These are phyloP conservation scores for Drosophila gunungcola DNA, from an alignment of 1,140 invertebrate species.

Conservation along the genomic window DNA sequence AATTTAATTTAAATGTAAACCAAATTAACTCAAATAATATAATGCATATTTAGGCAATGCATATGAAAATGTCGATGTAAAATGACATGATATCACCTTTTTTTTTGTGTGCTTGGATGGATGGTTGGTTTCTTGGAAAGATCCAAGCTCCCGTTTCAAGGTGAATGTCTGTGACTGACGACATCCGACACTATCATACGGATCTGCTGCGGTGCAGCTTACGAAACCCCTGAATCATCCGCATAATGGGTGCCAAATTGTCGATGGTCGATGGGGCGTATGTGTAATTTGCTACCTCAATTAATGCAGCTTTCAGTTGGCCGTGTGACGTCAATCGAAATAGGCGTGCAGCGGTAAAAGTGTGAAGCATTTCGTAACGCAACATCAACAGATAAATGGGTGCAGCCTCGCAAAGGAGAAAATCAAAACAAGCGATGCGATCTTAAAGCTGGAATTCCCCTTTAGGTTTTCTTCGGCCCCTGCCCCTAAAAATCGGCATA, in stretches of 20 bases:
- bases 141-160: conserved; percentile 64
- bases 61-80: neutral
- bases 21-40: no score
- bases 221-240: conserved; percentile 71
- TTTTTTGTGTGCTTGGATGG: conserved; percentile 30
- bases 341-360: conserved; percentile 58
- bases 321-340: conserved; percentile 65
- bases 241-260: conserved; percentile 57
- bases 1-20: no score
- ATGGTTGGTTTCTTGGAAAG: conserved; percentile 31
- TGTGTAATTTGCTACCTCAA: conserved; percentile 69
- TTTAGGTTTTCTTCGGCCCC: conserved; percentile 65
- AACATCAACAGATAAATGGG: conserved; percentile 42
- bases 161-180: conserved; percentile 65
- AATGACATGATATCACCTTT: neutral
- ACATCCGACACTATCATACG: conserved; percentile 55
- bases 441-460: conserved; percentile 57
- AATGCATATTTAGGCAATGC: neutral
- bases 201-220: conserved; percentile 62
- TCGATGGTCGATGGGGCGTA: conserved; percentile 60
- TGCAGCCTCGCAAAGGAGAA: conserved; percentile 63
- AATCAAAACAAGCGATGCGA: conserved; percentile 53
- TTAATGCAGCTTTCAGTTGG: conserved; percentile 67
- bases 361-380: conserved; percentile 68
- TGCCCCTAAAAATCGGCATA: conserved; percentile 36